These are phyloP conservation scores for Poecile montanus DNA, from an alignment of 2,797 vertebrate genomes.

Conservation along the genomic window DNA sequence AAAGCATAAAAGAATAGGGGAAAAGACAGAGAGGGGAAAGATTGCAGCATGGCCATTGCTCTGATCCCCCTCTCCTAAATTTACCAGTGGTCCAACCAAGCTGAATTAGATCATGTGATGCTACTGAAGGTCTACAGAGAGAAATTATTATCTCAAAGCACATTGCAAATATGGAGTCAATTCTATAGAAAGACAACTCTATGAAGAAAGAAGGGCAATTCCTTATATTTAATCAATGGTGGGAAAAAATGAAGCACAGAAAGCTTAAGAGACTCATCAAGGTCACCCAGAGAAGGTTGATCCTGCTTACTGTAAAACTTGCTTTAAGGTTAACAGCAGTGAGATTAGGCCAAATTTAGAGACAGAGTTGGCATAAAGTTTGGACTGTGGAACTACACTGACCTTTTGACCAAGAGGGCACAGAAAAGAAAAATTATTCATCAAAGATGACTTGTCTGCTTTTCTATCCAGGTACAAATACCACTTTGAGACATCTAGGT, in stretches of 20 bases:
- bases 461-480: not conserved
- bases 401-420: not conserved
- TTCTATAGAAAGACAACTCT: not conserved
- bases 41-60: not conserved
- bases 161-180: not conserved
- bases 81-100: not conserved
- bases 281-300: not conserved
- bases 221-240: not conserved
- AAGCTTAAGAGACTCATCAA: conserved; percentile 19
- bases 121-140: not conserved
- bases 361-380: not conserved
- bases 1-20: not conserved
- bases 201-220: not conserved
- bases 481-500: not conserved
- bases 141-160: not conserved
- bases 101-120: not conserved
- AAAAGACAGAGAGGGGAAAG: conserved; percentile 9
- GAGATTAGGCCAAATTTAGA: conserved; percentile 14
- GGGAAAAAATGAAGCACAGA: not conserved
- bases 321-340: not conserved
- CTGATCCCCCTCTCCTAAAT: not conserved
- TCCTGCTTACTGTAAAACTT: not conserved
- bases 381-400: not conserved
- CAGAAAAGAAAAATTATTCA: not conserved
- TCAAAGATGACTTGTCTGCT: not conserved